Percentiles rank a stretch among this genome's conserved stretches.
Conservation (phyloP, 2,113 vertebrate species). For the Takifugu bimaculatus region DNA sequence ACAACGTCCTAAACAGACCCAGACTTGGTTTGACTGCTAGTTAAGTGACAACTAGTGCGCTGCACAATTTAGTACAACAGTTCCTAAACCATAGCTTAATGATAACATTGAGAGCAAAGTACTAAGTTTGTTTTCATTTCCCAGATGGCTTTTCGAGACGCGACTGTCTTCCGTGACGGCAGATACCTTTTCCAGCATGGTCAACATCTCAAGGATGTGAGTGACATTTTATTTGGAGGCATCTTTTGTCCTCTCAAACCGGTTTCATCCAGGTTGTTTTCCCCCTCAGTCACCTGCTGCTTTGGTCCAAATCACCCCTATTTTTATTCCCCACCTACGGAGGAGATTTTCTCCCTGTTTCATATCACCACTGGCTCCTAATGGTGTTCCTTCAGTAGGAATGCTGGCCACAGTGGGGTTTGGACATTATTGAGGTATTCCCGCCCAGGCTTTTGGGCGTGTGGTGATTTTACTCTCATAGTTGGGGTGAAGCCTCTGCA, state of each 20-base stretch:
- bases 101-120: background rate
- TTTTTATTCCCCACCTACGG: slow-evolving; percentile 26
- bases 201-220: slow-evolving; percentile 96
- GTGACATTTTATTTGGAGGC: slow-evolving; percentile 52
- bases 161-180: slow-evolving; percentile 79
- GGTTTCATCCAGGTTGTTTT: background rate
- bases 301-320: slow-evolving; percentile 5
- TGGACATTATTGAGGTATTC: slow-evolving; percentile 31
- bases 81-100: no score
- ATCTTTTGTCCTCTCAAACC: background rate
- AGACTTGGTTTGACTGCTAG: slow-evolving; percentile 45
- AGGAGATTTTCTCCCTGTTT: slow-evolving; percentile 50
- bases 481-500: slow-evolving; percentile 18
- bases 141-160: slow-evolving; percentile 89
- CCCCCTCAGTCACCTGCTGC: slow-evolving; percentile 39
- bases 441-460: slow-evolving; percentile 16
- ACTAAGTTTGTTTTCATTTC: background rate
- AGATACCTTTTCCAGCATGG: slow-evolving; percentile 81
- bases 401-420: slow-evolving; percentile 53
- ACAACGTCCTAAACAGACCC: slow-evolving; percentile 36
- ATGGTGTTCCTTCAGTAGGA: slow-evolving; percentile 56
- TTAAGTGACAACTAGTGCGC: background rate
- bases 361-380: slow-evolving; percentile 50
- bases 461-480: slow-evolving; percentile 31
- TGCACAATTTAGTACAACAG: no score